Conservation (phyloP, 2,113 vertebrate species). For the Anguilla rostrata region DNA sequence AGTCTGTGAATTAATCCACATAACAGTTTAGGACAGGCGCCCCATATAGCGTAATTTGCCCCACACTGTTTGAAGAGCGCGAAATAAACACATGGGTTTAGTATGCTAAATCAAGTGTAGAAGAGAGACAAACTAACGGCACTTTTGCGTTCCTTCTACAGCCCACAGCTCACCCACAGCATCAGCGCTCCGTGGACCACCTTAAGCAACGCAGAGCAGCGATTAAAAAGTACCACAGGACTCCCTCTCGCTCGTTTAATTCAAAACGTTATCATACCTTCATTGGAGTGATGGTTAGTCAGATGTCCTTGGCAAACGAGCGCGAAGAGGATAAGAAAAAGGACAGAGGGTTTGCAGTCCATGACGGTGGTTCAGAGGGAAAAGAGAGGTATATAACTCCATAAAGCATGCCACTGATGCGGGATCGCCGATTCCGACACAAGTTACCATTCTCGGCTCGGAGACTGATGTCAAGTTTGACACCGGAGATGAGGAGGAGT, state of each 20-base stretch:
- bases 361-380: slow-evolving; percentile 84
- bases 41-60: background rate
- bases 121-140: background rate
- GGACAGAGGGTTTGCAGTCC: slow-evolving; percentile 78
- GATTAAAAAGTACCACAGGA: background rate
- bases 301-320: slow-evolving; percentile 63
- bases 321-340: slow-evolving; percentile 64
- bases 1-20: background rate
- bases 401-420: slow-evolving; percentile 85
- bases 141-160: slow-evolving; percentile 5
- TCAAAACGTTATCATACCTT: slow-evolving; percentile 78
- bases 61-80: background rate
- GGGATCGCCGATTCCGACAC: slow-evolving; percentile 69
- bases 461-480: slow-evolving; percentile 82
- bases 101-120: background rate
- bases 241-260: slow-evolving; percentile 18
- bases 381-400: slow-evolving; percentile 86
- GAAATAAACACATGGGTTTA: background rate
- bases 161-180: background rate
- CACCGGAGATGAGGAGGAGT: slow-evolving; percentile 82
- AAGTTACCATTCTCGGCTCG: slow-evolving; percentile 78
- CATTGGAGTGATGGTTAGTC: slow-evolving; percentile 78
- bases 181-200: slow-evolving; percentile 12
- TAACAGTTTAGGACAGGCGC: background rate
- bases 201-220: slow-evolving; percentile 5